These are phyloP conservation scores for Ormyrus rosae DNA, from an alignment of 2,888 invertebrate genomes.

Conservation along the genomic window DNA sequence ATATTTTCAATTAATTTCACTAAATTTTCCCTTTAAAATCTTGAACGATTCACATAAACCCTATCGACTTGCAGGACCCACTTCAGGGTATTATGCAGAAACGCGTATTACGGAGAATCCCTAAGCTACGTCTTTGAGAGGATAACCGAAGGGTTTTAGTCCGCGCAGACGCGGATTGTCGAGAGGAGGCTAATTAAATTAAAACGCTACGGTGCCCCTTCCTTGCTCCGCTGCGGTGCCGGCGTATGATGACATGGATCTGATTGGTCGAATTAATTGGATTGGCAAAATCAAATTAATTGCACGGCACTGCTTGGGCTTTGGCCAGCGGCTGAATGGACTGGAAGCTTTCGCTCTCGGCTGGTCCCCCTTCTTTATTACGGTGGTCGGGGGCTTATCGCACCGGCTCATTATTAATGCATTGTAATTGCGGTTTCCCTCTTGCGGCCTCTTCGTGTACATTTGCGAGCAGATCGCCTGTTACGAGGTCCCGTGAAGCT, in stretches of 20 bases:
- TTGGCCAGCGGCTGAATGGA: constrained; percentile 12
- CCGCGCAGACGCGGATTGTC: too few relatives aligned
- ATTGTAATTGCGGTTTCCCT: constrained; percentile 26
- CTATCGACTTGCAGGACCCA: too few relatives aligned
- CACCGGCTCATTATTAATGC: constrained; percentile 24
- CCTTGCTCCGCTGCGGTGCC: not conserved
- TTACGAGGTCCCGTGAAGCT: too few relatives aligned
- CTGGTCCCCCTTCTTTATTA: not conserved
- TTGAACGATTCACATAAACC: too few relatives aligned
- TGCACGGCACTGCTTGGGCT: constrained; percentile 33
- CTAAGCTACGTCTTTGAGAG: too few relatives aligned
- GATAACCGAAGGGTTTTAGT: too few relatives aligned
- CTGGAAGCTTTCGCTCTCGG: not conserved
- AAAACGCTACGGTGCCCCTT: constrained; percentile 23
- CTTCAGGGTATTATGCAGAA: too few relatives aligned
- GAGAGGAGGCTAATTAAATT: constrained; percentile 44
- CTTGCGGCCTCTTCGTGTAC: not conserved
- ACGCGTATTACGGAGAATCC: too few relatives aligned
- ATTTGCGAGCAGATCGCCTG: too few relatives aligned
- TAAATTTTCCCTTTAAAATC: too few relatives aligned
- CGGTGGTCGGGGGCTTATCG: not conserved
- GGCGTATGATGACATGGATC: constrained; percentile 38
- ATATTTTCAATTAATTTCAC: too few relatives aligned
- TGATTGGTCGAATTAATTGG: constrained; percentile 55
- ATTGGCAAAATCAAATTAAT: constrained; percentile 54